Evolutionary conservation across 2,888 invertebrate species (phyloP).

Genomic region (Drosophila macrothrix): DNA sequence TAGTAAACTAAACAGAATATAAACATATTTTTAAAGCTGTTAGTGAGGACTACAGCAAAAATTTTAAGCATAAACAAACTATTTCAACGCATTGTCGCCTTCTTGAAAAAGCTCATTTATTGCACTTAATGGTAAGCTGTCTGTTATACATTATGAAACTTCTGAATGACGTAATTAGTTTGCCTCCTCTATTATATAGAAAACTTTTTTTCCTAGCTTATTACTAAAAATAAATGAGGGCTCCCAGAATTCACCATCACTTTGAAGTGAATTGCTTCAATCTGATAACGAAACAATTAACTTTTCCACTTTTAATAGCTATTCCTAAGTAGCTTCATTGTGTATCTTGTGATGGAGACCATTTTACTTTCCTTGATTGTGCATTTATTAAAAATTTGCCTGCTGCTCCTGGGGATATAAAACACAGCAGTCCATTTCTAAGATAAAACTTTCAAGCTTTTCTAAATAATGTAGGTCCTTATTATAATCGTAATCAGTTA

Average conservation of each 20-base stretch:
- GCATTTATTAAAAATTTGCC: background rate
- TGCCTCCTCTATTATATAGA: background rate
- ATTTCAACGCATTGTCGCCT: background rate
- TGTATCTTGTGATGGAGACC: background rate
- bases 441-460: background rate
- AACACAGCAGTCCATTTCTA: background rate
- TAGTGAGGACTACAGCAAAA: background rate
- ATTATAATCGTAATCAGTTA: background rate
- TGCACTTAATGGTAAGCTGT: background rate
- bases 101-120: no score
- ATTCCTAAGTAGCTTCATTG: background rate
- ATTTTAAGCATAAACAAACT: background rate
- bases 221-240: background rate
- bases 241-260: background rate
- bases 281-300: constrained; percentile 7
- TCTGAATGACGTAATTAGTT: background rate
- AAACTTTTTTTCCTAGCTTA: background rate
- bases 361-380: background rate
- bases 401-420: background rate
- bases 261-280: background rate
- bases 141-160: background rate
- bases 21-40: background rate
- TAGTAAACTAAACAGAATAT: background rate
- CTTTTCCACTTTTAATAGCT: background rate
- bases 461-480: background rate